phyloP scores from a whole-genome alignment of 2,113 vertebrate genomes.

The Etia nguti region DNA sequence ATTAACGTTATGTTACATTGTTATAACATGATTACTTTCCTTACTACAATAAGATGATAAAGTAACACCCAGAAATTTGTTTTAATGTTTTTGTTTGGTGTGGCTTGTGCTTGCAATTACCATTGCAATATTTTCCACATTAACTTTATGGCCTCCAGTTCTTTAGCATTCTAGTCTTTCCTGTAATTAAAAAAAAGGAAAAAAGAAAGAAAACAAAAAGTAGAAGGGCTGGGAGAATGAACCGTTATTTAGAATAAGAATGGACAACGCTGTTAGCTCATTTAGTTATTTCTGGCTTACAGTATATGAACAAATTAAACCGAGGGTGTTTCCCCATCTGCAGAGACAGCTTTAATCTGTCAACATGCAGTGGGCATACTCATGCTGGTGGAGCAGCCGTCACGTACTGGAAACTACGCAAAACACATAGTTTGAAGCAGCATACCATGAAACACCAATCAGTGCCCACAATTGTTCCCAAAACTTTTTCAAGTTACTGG shows the following conservation, averaged over 20 bases:
- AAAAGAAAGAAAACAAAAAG: neutral
- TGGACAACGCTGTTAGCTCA: neutral
- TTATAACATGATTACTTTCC: neutral
- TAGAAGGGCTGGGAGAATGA: neutral
- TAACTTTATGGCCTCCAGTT: neutral
- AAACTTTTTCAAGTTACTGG: neutral
- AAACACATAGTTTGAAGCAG: neutral
- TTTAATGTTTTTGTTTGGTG: neutral
- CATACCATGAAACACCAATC: neutral
- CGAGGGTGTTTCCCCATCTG: slow-evolving; percentile 32
- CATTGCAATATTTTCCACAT: neutral
- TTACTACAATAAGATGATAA: neutral
- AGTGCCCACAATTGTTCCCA: neutral
- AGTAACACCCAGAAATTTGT: neutral
- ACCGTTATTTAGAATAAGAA: neutral
- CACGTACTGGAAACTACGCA: slow-evolving; percentile 38
- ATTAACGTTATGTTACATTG: neutral
- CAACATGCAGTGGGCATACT: neutral
- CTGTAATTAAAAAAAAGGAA: neutral
- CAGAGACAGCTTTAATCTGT: neutral
- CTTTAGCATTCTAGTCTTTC: neutral
- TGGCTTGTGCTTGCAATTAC: neutral
- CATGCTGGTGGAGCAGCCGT: slow-evolving; percentile 19
- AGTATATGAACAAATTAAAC: neutral
- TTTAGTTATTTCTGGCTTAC: slow-evolving; percentile 9